These are phyloP conservation scores for Synergus japonicus DNA, from an alignment of 2,888 invertebrate genomes.

Conservation along the genomic window DNA sequence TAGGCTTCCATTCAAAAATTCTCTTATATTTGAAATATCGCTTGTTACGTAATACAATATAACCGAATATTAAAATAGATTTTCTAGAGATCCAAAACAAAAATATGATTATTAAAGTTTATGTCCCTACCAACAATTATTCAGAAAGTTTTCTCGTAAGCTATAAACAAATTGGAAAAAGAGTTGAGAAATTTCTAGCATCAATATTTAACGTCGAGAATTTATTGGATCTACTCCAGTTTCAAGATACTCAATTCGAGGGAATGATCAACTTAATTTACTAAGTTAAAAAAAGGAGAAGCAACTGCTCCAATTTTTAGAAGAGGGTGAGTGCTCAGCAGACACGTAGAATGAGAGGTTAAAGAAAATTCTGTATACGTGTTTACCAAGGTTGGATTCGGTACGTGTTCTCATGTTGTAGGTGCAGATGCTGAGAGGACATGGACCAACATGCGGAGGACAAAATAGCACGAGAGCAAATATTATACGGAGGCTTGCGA, in stretches of 20 bases:
- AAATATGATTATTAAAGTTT: no score
- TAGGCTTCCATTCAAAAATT: constrained; percentile 1
- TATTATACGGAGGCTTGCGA: constrained; percentile 26
- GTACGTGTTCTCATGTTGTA: constrained; percentile 24
- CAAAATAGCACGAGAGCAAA: constrained; percentile 3
- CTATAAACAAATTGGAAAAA: no score
- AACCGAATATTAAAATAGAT: no score
- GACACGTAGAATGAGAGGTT: constrained; percentile 18
- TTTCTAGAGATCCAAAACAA: no score
- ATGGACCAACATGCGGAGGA: not conserved
- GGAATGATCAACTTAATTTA: constrained; percentile 8
- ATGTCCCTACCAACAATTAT: no score
- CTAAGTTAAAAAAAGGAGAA: constrained; percentile 11
- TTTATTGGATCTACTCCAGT: not conserved
- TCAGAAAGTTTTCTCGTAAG: no score
- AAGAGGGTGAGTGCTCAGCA: not conserved
- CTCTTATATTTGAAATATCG: constrained; percentile 11
- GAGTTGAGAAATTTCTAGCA: no score
- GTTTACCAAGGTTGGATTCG: constrained; percentile 33
- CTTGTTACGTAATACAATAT: not conserved
- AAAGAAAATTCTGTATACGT: constrained; percentile 33
- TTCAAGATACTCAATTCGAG: not conserved
- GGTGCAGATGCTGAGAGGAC: constrained; percentile 8
- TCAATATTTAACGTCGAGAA: not conserved
- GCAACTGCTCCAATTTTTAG: constrained; percentile 7